phyloP scores from a whole-genome alignment of 2,797 vertebrate species.

The Ceryle rudis region DNA sequence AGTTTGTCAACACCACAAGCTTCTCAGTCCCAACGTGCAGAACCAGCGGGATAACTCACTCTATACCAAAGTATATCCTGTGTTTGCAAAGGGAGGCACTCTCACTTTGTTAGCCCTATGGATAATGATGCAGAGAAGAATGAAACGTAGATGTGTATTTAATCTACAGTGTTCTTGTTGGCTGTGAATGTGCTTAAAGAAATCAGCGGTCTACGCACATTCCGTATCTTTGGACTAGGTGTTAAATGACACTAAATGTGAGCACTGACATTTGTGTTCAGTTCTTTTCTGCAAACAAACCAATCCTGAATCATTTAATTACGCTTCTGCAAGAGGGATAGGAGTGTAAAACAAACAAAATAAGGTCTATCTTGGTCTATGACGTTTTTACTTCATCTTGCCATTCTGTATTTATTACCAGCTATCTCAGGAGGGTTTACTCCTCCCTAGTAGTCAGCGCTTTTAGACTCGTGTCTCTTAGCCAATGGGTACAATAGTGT shows the following conservation, averaged over 20 bases:
- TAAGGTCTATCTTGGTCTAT: accelerated
- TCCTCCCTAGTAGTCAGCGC: not conserved
- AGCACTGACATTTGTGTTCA: not conserved
- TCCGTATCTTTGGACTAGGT: not conserved
- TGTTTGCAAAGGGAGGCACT: not conserved
- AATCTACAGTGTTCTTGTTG: not conserved
- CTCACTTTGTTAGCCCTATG: not conserved
- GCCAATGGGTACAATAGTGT: not conserved
- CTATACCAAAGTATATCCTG: not conserved
- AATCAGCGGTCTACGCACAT: not conserved
- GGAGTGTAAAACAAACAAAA: not conserved
- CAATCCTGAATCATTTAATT: not conserved
- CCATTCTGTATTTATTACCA: not conserved
- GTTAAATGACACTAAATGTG: not conserved
- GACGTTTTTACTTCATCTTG: not conserved
- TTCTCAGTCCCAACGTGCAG: not conserved
- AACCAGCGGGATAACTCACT: not conserved
- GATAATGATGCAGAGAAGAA: not conserved
- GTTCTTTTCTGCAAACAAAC: not conserved
- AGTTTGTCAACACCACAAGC: not conserved
- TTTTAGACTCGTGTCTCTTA: not conserved
- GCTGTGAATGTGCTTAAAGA: not conserved
- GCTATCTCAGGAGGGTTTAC: not conserved
- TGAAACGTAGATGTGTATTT: not conserved
- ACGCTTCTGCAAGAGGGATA: not conserved